phyloP scores from a whole-genome alignment of 2,888 invertebrate species.

The Eurytoma californica region DNA sequence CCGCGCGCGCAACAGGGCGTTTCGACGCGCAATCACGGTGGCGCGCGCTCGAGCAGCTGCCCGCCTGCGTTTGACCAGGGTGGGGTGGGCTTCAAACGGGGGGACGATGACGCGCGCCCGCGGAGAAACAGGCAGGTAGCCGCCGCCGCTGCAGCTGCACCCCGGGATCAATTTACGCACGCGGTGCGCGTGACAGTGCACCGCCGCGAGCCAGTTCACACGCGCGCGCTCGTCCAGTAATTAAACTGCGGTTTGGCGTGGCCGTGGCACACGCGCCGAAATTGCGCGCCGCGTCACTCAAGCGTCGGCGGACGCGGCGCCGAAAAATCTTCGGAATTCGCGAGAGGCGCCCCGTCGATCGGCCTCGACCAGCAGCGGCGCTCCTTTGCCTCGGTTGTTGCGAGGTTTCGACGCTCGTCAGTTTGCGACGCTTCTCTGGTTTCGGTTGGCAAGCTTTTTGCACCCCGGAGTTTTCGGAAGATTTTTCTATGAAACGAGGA shows the following conservation, averaged over 20 bases:
- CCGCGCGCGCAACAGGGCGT: neutral
- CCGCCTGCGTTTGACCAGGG: slow-evolving; percentile 29
- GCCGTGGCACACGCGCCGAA: slow-evolving; percentile 28
- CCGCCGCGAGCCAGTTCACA: slow-evolving; percentile 69
- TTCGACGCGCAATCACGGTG: slow-evolving; percentile 16
- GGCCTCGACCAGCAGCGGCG: neutral
- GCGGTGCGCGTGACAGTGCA: slow-evolving; percentile 67
- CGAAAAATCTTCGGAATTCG: no score
- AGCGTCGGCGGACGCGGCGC: slow-evolving; percentile 13
- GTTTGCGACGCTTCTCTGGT: no score
- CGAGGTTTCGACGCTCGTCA: no score
- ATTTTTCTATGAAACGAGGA: no score
- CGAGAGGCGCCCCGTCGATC: neutral
- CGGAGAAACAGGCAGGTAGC: slow-evolving; percentile 39
- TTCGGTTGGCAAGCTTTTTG: no score
- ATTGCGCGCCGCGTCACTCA: slow-evolving; percentile 65
- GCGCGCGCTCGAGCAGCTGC: slow-evolving; percentile 9
- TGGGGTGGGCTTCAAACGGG: slow-evolving; percentile 8
- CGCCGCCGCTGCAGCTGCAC: neutral
- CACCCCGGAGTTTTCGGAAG: no score
- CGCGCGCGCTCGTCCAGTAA: slow-evolving; percentile 31
- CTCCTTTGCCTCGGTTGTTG: no score
- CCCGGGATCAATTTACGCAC: slow-evolving; percentile 68
- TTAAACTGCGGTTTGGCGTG: slow-evolving; percentile 53
- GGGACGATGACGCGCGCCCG: slow-evolving; percentile 21